Evolutionary conservation across 2,113 vertebrate species (phyloP).

Genomic region (Gopherus flavomarginatus): DNA sequence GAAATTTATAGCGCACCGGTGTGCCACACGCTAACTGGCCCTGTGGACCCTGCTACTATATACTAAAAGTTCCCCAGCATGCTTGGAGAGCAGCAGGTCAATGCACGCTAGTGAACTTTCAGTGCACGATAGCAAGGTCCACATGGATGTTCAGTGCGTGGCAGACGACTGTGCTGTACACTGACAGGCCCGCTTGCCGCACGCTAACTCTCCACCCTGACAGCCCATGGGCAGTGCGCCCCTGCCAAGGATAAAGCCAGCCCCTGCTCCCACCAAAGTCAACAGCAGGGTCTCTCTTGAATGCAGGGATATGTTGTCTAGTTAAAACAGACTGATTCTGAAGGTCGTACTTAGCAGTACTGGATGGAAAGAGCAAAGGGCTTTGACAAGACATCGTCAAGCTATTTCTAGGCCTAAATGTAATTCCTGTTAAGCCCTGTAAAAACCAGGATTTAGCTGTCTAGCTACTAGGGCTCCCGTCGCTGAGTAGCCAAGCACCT

Average conservation of each 20-base stretch:
- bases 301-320: background rate
- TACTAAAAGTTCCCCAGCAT: background rate
- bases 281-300: background rate
- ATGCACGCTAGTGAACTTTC: background rate
- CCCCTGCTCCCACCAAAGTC: background rate
- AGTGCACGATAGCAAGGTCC: background rate
- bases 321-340: background rate
- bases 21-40: background rate
- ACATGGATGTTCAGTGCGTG: background rate
- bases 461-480: background rate
- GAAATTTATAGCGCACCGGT: background rate
- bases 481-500: background rate
- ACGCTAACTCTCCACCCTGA: background rate
- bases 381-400: background rate
- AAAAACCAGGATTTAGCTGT: background rate
- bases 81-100: background rate
- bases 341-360: background rate
- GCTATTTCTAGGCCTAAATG: background rate
- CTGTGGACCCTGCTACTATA: background rate
- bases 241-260: background rate
- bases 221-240: accelerated
- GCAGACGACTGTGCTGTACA: background rate
- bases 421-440: background rate
- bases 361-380: background rate
- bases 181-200: background rate